Evolutionary conservation across 2,113 vertebrate genomes (phyloP).

Genomic region (Macquaria australasica): DNA sequence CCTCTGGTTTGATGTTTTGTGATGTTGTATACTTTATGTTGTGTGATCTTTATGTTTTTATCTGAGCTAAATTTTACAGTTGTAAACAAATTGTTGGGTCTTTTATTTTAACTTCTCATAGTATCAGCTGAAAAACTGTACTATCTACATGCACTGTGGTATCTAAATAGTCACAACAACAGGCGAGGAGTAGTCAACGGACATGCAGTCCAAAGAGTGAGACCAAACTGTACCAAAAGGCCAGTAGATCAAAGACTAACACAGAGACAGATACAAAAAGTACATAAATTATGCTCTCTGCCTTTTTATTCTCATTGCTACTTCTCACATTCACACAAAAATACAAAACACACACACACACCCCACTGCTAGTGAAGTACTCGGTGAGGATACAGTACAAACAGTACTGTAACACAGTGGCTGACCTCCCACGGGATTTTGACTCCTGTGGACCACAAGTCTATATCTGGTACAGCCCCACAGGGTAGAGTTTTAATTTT

Average conservation of each 20-base stretch:
- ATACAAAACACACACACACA: background rate
- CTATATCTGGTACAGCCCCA: constrained; percentile 25
- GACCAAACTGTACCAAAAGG: constrained; percentile 7
- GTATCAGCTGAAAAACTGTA: background rate
- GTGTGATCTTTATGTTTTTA: background rate
- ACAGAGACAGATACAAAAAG: background rate
- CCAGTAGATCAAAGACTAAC: background rate
- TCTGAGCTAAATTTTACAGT: background rate
- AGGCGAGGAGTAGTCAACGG: too few species aligned
- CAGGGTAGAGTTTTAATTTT: background rate
- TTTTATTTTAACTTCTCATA: background rate
- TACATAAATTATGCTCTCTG: background rate
- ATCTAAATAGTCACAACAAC: background rate
- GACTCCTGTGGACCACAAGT: constrained; percentile 12
- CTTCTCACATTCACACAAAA: background rate
- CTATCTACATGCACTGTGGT: background rate
- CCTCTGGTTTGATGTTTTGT: background rate
- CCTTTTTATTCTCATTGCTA: background rate
- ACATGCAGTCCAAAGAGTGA: background rate
- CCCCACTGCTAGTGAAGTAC: constrained; percentile 7
- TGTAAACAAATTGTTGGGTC: background rate
- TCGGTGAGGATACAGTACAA: constrained; percentile 37
- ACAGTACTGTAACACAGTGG: constrained; percentile 44
- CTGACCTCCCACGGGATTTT: constrained; percentile 22
- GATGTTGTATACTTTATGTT: background rate